These are phyloP conservation scores for Sakesphorus luctuosus DNA, from an alignment of 2,113 vertebrate genomes.

Conservation along the genomic window DNA sequence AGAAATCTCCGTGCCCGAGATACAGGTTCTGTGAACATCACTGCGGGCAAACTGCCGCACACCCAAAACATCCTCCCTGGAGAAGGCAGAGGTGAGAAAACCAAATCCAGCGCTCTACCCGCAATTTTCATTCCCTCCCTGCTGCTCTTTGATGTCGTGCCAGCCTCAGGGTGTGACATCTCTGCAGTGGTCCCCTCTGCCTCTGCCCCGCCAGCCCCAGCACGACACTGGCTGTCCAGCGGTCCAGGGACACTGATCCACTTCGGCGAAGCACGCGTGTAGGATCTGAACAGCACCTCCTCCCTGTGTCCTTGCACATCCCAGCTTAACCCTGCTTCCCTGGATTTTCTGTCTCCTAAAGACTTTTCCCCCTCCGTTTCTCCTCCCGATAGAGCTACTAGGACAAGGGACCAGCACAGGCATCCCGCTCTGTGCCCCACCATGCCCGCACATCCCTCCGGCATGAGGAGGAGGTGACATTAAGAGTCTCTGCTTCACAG, in stretches of 20 bases:
- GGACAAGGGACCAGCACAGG: not conserved
- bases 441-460: accelerated
- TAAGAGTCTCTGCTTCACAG: not conserved
- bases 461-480: not conserved
- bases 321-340: not conserved
- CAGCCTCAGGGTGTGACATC: not conserved
- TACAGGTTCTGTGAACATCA: not conserved
- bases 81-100: not conserved
- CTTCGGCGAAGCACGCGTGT: not conserved
- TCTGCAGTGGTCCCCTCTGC: not conserved
- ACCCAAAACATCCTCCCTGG: not conserved
- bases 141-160: not conserved
- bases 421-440: not conserved
- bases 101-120: not conserved
- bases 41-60: not conserved
- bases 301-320: not conserved
- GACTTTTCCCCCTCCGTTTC: accelerated
- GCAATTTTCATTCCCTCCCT: not conserved
- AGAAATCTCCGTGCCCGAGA: not conserved
- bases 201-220: not conserved
- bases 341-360: not conserved
- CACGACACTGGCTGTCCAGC: not conserved
- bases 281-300: not conserved
- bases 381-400: accelerated
- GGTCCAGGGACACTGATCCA: accelerated